Conservation (phyloP, 2,797 vertebrate genomes). For the Danio albolineatus region DNA sequence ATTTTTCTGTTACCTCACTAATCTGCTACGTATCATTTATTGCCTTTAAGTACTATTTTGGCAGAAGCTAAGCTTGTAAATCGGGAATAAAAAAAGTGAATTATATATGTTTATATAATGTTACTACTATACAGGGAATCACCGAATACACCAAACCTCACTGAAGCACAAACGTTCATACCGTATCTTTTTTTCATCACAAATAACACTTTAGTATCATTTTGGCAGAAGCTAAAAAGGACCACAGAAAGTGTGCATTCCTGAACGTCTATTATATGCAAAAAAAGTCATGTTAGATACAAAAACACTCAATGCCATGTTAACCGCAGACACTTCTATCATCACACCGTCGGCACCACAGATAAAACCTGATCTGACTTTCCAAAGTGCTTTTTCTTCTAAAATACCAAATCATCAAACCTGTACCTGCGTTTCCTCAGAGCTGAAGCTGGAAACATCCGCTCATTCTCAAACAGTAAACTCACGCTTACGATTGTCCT, state of each 20-base stretch:
- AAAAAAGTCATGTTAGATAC: neutral
- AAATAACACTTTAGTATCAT: no score
- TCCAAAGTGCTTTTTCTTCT: slow-evolving; percentile 22
- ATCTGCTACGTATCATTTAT: neutral
- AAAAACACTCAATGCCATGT: neutral
- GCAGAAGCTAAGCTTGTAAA: slow-evolving; percentile 17
- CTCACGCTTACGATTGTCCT: neutral
- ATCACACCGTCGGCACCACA: neutral
- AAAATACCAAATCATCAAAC: neutral
- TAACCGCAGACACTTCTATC: slow-evolving; percentile 4
- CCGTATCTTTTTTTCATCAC: no score
- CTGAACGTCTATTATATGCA: neutral
- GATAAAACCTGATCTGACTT: neutral
- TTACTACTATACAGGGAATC: no score
- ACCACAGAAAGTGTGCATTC: neutral
- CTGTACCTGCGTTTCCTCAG: neutral
- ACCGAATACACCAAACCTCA: no score
- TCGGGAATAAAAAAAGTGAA: neutral
- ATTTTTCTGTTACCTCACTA: no score
- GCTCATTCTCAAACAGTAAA: no score
- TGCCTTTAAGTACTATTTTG: slow-evolving; percentile 11
- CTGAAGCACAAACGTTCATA: no score
- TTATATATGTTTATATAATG: no score
- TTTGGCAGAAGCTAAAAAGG: no score
- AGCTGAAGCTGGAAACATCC: slow-evolving; percentile 1